Evolutionary conservation across 2,888 invertebrate species (phyloP), one percentile per base, ranked within the genome.

Genomic region (Diaperis boleti): DNA sequence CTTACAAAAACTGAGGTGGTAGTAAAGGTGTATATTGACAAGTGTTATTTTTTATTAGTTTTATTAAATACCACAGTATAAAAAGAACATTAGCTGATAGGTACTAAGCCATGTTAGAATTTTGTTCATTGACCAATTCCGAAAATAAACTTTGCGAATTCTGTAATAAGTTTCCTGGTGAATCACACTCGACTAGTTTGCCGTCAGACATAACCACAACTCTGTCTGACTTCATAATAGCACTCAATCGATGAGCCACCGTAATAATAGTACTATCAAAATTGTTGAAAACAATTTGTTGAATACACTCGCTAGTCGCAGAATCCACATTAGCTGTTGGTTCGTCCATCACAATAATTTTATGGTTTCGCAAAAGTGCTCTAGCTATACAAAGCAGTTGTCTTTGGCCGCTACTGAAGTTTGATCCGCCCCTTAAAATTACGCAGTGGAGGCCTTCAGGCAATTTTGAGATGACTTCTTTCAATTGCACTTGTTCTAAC

Each of bases 191-290:
- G 0, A 87, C 85, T 77, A 89, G 84, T 14, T 35, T 87, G 0
- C 93, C 93, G 18, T 89, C 88, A 75, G 92, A 90, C 85, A 93
- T 87, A 7, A 92, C 92, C 68, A 92, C 77, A 54, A 92, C 89
- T 79, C 87, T 86, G 81, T 92, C 91, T 0, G 90, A 91, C 79
- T 93, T 92, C 89, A 93, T 92, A 47, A 93, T 89, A 0, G 92
- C 92, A 74, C 92, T 87, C 2, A 94, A 84, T 22, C 92, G 85
- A 79, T 93, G 92, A 22, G 92, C 92, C 29, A 93, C 90, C 0
- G 92, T 92, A 17, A 93, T 84, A 20, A 93, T 92, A 0, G 92
- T 92, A 76, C 91, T 92, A 11, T 86, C 83, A 75, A 92, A 92
- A 76, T 90, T 90, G 44, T 82, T 83, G 64, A 90, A 83, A 63